Percentiles rank a stretch among this genome's conserved stretches.
These are phyloP conservation scores for Champsocephalus gunnari DNA, from an alignment of 2,797 vertebrate genomes.

Conservation along the genomic window DNA sequence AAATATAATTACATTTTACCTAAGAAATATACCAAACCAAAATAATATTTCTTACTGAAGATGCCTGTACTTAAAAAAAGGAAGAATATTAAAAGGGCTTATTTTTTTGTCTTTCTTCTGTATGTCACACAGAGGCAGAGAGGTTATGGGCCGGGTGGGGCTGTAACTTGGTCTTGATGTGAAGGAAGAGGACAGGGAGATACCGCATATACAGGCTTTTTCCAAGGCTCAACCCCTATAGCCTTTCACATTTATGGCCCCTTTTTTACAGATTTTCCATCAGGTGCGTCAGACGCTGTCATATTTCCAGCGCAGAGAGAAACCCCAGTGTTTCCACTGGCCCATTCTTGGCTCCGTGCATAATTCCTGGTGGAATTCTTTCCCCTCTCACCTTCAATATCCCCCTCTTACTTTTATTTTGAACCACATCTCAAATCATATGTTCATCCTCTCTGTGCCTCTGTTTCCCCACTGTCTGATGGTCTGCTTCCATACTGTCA, in stretches of 20 bases:
- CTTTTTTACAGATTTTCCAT: slow-evolving; percentile 68
- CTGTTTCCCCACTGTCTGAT: slow-evolving; percentile 51
- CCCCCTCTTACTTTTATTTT: slow-evolving; percentile 29
- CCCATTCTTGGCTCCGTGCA: slow-evolving; percentile 26
- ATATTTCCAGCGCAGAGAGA: slow-evolving; percentile 59
- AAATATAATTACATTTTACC: background rate
- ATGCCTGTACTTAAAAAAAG: background rate
- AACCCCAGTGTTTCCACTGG: slow-evolving; percentile 68
- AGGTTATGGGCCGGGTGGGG: slow-evolving; percentile 35
- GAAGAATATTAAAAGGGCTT: background rate
- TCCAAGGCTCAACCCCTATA: slow-evolving; percentile 38
- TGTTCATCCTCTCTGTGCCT: slow-evolving; percentile 16
- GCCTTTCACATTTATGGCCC: slow-evolving; percentile 50
- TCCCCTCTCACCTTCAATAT: slow-evolving; percentile 60
- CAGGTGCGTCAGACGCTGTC: slow-evolving; percentile 66
- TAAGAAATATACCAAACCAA: slow-evolving; percentile 2
- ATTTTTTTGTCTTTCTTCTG: background rate
- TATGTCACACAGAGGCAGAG: slow-evolving; percentile 8
- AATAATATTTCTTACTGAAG: background rate
- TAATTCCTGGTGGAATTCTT: slow-evolving; percentile 40
- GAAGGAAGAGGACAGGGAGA: slow-evolving; percentile 13
- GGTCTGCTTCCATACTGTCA: slow-evolving; percentile 56
- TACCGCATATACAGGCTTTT: slow-evolving; percentile 44
- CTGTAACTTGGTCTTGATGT: slow-evolving; percentile 30
- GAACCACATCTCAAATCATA: slow-evolving; percentile 33